These are phyloP conservation scores for Odontamblyopus lacepedii DNA, from an alignment of 2,797 vertebrate species.

Conservation along the genomic window DNA sequence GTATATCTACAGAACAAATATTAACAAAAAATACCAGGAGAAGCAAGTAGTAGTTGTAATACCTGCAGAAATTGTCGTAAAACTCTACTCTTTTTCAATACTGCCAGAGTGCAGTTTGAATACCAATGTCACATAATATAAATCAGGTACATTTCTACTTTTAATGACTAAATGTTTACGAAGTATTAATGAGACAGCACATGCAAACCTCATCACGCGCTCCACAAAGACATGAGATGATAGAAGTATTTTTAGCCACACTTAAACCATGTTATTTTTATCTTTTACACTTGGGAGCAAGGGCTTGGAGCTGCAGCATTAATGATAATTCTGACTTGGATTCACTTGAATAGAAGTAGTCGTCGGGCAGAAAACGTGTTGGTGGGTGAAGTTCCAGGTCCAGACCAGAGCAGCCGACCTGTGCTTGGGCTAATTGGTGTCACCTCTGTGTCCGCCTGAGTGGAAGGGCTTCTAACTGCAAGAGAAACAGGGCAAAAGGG, in stretches of 20 bases:
- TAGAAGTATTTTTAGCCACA: slow-evolving; percentile 2
- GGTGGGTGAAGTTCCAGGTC: slow-evolving; percentile 7
- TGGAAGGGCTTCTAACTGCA: neutral
- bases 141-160: neutral
- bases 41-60: too few relatives aligned
- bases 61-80: too few relatives aligned
- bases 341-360: neutral
- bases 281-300: neutral
- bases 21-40: too few relatives aligned
- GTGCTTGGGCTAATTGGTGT: slow-evolving; percentile 1
- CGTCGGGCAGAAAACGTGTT: slow-evolving; percentile 6
- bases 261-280: slow-evolving; percentile 4
- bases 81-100: too few relatives aligned
- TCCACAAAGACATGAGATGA: neutral
- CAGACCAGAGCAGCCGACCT: neutral
- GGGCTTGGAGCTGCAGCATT: neutral
- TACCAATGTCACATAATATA: too few relatives aligned
- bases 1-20: too few relatives aligned
- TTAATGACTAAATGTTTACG: neutral
- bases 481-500: neutral
- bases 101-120: too few relatives aligned
- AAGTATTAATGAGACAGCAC: neutral
- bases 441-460: slow-evolving; percentile 13
- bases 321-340: slow-evolving; percentile 1
- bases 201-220: neutral